These are phyloP conservation scores for Homarus americanus DNA, from an alignment of 1,140 invertebrate species.

Conservation along the genomic window DNA sequence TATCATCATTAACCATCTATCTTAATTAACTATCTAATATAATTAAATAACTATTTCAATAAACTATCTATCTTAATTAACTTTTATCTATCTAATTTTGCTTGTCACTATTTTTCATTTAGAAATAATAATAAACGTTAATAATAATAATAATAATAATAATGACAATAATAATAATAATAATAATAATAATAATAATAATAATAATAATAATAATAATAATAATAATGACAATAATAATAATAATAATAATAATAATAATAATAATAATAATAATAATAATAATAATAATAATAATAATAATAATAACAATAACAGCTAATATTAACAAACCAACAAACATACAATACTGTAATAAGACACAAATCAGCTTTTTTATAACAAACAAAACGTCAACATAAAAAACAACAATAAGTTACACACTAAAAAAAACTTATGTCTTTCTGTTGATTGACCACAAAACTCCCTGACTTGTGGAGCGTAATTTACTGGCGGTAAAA, in stretches of 20 bases:
- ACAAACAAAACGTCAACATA: background rate
- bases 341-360: background rate
- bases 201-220: background rate
- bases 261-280: background rate
- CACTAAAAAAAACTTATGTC: background rate
- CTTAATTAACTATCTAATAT: too few species aligned
- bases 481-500: slow-evolving; percentile 61
- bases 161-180: too few species aligned
- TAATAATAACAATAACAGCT: background rate
- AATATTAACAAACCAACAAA: background rate
- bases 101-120: too few species aligned
- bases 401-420: background rate
- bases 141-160: too few species aligned
- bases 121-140: too few species aligned
- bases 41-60: too few species aligned
- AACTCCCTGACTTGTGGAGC: slow-evolving; percentile 33
- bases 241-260: background rate
- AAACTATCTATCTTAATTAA: too few species aligned
- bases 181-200: background rate
- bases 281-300: background rate
- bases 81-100: too few species aligned
- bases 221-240: too few species aligned
- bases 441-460: background rate
- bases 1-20: too few species aligned
- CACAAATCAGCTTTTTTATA: too few species aligned